Base-by-base conservation (phyloP, 92 coral and sea anemone genomes). In the Epizoanthus ramosus region DNA sequence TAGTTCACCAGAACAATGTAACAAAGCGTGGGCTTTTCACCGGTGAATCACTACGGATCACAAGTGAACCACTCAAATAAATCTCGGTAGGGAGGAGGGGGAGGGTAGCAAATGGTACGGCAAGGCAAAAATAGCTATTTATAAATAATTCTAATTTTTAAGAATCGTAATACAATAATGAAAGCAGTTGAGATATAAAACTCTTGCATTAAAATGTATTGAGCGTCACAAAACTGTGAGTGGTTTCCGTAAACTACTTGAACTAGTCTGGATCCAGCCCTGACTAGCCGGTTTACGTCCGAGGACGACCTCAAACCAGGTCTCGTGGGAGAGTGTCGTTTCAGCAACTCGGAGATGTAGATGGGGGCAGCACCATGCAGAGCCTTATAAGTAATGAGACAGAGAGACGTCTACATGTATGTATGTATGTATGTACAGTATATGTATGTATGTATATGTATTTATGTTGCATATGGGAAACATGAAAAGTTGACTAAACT, bases 81-180 rank as follows among this genome's bases (percentile, higher is more conserved):
- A 45, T 13, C 81, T 75, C 70, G 12, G 70, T 53, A 75, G 81
- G 64, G 81, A 47, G 81, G 81, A 75, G 81, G 81, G 81, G 81
- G 70, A 75, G 81, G 65, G 70, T 75, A 75, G 81, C 69, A 8
- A 75, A 75, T 75, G 81, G 65, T 47, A 25, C 81, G 0, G 70
- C 2, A 75, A 75, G 81, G 53, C 25, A 1, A 47, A 75, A 47
- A 52, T 47, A 74, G 80, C 33, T 43, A 54, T 74, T 43, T 74
- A 74, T 0, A 28, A 0, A 28, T 28, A 28, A 28, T 28, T 28
- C 0, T 28, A 28, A 28, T 28, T 28, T 28, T 28, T 0, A 28
- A 28, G 80, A 74, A 43, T 67, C 70, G 22, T 52, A 74, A 15
- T n/a, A 28, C 0, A 1, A 74, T 4, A 43, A 47, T n/a, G 16